phyloP scores from a whole-genome alignment of 2,113 vertebrate genomes.

The Solea solea region DNA sequence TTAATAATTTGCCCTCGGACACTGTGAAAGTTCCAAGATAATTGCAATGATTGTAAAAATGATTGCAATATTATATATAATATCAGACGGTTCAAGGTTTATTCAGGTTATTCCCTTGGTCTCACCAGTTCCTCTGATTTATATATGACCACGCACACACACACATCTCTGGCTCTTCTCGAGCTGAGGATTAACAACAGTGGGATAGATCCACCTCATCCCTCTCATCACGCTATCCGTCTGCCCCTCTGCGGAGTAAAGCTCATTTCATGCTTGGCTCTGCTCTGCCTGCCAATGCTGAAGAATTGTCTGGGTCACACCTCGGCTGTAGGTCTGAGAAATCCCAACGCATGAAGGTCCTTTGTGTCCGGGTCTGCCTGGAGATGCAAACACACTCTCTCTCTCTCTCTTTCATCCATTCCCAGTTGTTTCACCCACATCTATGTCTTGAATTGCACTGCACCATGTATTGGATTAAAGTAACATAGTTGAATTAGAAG shows the following conservation, averaged over 20 bases:
- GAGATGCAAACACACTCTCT: too few relatives aligned
- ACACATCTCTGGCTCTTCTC: constrained; percentile 22
- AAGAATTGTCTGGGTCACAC: constrained; percentile 25
- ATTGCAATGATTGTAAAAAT: too few relatives aligned
- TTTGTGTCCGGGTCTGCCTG: not conserved
- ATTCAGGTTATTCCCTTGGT: not conserved
- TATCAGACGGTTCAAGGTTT: not conserved
- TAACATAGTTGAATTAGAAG: too few relatives aligned
- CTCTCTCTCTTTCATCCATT: not conserved
- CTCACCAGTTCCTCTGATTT: constrained; percentile 19
- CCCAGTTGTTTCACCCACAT: not conserved
- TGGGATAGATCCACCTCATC: constrained; percentile 37
- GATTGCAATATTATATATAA: too few relatives aligned
- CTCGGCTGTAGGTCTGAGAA: constrained; percentile 22
- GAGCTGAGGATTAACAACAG: constrained; percentile 50
- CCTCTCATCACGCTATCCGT: constrained; percentile 31
- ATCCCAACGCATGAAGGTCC: constrained; percentile 14
- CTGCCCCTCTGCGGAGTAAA: constrained; percentile 46
- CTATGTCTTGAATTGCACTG: too few relatives aligned
- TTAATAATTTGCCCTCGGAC: not conserved
- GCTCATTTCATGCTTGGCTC: constrained; percentile 61
- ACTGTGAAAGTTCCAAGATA: not conserved
- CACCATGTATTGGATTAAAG: too few relatives aligned
- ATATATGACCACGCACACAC: constrained; percentile 18
- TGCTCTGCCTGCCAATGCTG: constrained; percentile 28